Evolutionary conservation across 2,797 vertebrate species (phyloP).

Genomic region (Vultur gryphus): DNA sequence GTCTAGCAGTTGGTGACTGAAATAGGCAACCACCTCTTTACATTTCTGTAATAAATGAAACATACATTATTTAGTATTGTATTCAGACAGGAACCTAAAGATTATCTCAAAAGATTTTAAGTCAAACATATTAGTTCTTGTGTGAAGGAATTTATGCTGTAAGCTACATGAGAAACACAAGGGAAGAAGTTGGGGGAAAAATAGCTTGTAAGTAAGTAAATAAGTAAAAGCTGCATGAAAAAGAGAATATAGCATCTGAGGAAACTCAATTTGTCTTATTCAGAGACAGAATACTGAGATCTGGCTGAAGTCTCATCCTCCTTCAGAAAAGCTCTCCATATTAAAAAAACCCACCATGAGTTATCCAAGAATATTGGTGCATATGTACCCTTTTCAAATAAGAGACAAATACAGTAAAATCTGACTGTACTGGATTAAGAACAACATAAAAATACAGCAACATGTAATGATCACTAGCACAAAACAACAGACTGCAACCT

Average conservation of each 20-base stretch:
- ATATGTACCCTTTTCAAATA: not conserved
- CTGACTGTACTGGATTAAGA: not conserved
- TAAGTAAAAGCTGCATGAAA: not conserved
- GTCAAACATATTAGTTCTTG: not conserved
- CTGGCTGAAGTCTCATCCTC: not conserved
- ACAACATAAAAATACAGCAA: not conserved
- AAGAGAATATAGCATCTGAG: not conserved
- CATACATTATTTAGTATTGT: accelerated
- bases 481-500: not conserved
- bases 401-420: not conserved
- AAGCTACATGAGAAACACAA: not conserved
- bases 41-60: slow-evolving; percentile 73
- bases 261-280: not conserved
- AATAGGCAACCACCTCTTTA: slow-evolving; percentile 76
- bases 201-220: not conserved
- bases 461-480: not conserved
- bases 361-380: not conserved
- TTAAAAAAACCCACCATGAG: not conserved
- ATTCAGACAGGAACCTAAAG: not conserved
- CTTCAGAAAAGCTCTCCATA: not conserved
- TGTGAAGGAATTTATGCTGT: not conserved
- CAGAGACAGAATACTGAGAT: not conserved
- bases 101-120: not conserved
- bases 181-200: not conserved
- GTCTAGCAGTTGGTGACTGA: slow-evolving; percentile 76